A percentile compares a stretch with the other conserved stretches of the same genome.
phyloP scores from a whole-genome alignment of 2,888 invertebrate species.

The Byasa hedistus region DNA sequence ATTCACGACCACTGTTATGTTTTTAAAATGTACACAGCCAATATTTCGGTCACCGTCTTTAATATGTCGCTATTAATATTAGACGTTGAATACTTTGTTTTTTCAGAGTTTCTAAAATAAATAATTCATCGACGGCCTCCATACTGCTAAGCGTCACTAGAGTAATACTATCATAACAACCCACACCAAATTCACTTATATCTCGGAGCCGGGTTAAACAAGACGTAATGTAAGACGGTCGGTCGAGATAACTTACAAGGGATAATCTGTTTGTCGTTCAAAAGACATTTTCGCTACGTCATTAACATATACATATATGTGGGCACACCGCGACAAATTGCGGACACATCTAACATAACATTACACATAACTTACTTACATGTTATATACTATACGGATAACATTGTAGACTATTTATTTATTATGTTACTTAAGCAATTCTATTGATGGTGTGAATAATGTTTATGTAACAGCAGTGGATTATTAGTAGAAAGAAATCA shows the following conservation, averaged over 20 bases:
- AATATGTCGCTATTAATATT: no score
- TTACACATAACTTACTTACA: not conserved
- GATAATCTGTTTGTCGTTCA: constrained; percentile 22
- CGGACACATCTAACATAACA: not conserved
- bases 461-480: no score
- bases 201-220: constrained; percentile 4
- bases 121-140: not conserved
- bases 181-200: constrained; percentile 1
- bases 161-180: not conserved
- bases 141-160: not conserved
- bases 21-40: no score
- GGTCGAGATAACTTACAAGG: constrained; percentile 10
- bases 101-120: not conserved
- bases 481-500: no score
- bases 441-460: no score
- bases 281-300: constrained; percentile 15
- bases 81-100: no score
- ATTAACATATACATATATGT: constrained; percentile 13
- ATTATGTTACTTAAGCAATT: no score
- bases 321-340: constrained; percentile 10
- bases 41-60: no score
- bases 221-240: constrained; percentile 18
- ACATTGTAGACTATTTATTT: no score
- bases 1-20: no score
- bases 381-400: not conserved